Evolutionary conservation across 1,140 invertebrate species (phyloP).

Genomic region (Uloborus diversus): DNA sequence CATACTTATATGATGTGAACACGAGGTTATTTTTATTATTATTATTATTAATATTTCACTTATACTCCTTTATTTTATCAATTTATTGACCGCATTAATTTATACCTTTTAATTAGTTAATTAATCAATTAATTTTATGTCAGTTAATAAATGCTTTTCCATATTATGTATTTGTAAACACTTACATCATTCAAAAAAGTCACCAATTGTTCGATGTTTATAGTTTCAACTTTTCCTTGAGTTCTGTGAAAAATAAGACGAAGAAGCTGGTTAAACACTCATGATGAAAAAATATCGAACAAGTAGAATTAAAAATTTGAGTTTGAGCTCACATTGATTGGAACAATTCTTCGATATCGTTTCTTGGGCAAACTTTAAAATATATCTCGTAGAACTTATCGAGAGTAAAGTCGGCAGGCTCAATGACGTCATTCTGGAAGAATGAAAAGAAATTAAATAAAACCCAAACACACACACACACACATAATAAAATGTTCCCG

Average conservation of each 20-base stretch:
- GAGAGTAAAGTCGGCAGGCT: constrained; percentile 94
- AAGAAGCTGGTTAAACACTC: neutral
- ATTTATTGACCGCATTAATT: too few relatives aligned
- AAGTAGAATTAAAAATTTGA: neutral
- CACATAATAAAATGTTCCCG: neutral
- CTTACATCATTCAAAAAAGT: constrained; percentile 91
- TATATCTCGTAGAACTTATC: constrained; percentile 99
- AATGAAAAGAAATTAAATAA: neutral
- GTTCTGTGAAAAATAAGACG: constrained; percentile 72
- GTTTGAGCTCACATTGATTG: constrained; percentile 86
- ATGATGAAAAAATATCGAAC: neutral
- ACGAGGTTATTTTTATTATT: too few relatives aligned
- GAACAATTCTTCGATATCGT: constrained; percentile 98
- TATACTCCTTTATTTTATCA: too few relatives aligned
- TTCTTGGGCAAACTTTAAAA: constrained; percentile 98
- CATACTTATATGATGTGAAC: too few relatives aligned
- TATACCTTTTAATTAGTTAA: too few relatives aligned
- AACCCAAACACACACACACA: too few relatives aligned
- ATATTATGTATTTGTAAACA: too few relatives aligned
- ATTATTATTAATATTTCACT: too few relatives aligned
- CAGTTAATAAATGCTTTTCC: too few relatives aligned
- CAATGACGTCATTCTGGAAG: constrained; percentile 87
- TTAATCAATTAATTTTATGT: too few relatives aligned
- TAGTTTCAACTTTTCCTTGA: constrained; percentile 86
- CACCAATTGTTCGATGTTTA: constrained; percentile 87